Evolutionary conservation across 2,797 vertebrate species (phyloP), one percentile per base, ranked within the genome.

Genomic region (Poeciliopsis infans): DNA sequence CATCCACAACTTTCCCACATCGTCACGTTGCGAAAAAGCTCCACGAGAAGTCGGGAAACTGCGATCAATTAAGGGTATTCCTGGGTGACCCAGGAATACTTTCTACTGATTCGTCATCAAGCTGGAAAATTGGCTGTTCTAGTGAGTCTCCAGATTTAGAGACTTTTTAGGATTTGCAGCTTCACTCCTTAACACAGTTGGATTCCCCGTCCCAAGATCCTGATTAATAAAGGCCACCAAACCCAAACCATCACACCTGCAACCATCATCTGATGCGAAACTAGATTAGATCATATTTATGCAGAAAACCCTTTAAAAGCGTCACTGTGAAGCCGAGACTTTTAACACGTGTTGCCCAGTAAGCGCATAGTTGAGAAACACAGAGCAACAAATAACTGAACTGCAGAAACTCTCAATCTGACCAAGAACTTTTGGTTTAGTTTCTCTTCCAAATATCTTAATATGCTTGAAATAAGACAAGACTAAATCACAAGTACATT

Each of bases 341-440:
- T 59, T 74, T 59, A 23, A 15, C 33, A 28, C 13, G 25, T 25
- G 43, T 1, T 70, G 70, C 53, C 73, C 18, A 43, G 31, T 64
- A 5, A 78, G 72, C 41, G 28, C 20, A 16, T 1, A 86, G 75
- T 77, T 78, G 33, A 74, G 15, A 55, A 31, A 81, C 20, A 79
- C 70, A 68, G 18, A 46, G n/a, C 8, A 47, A 83, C 72, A 78
- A 39, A 18, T 36, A 61, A 85, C 75, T 57, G 25, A 83, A 23
- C 46, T 16, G 45, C 45, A 15, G 15, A 46, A 46, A 5, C 45
- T 5, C 45, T 51, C 20, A 10, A 25, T 51, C 49, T 23, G 2
- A 51, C 2, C 20, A 51, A 51, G 49, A 3, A 8, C 23, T 2
- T 23, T 8, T 49, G 18, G 47, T 51, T 51, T 51, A 51, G 49